Conservation (phyloP, 2,797 vertebrate genomes). For the Botia kubotai region DNA sequence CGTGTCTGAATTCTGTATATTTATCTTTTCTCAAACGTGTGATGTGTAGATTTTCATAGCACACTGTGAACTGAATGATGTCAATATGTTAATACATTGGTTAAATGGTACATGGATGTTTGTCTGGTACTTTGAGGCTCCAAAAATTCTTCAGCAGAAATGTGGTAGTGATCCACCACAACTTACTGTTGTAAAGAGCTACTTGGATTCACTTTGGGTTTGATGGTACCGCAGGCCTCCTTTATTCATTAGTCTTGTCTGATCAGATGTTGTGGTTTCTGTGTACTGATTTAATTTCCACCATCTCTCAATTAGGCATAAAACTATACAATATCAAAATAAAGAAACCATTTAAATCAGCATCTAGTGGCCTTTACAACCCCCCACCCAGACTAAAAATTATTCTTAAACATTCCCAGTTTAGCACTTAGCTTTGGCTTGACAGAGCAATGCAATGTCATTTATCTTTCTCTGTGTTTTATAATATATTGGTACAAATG, state of each 20-base stretch:
- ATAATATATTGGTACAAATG: slow-evolving; percentile 27
- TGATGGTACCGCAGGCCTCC: slow-evolving; percentile 18
- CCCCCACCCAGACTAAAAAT: neutral
- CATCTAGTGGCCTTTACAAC: slow-evolving; percentile 41
- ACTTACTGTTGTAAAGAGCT: slow-evolving; percentile 11
- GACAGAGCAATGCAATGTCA: slow-evolving; percentile 10
- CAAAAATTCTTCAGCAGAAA: slow-evolving; percentile 2
- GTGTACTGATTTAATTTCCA: neutral
- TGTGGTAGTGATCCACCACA: slow-evolving; percentile 34
- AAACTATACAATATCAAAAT: neutral
- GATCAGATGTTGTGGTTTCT: slow-evolving; percentile 7
- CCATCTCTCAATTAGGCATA: neutral
- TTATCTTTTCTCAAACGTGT: slow-evolving; percentile 4
- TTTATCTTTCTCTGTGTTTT: slow-evolving; percentile 17
- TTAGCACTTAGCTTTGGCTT: slow-evolving; percentile 36
- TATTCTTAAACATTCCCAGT: slow-evolving; percentile 20
- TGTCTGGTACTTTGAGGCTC: slow-evolving; percentile 31
- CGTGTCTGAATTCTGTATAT: slow-evolving; percentile 69
- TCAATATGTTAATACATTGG: neutral
- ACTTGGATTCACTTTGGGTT: neutral
- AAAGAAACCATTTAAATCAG: slow-evolving; percentile 7
- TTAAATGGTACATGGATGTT: slow-evolving; percentile 15
- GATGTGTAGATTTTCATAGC: slow-evolving; percentile 11
- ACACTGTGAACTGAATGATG: slow-evolving; percentile 21
- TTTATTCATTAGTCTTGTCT: slow-evolving; percentile 1